Conservation (phyloP, 2,888 invertebrate species). For the Hedychridium roseum region DNA sequence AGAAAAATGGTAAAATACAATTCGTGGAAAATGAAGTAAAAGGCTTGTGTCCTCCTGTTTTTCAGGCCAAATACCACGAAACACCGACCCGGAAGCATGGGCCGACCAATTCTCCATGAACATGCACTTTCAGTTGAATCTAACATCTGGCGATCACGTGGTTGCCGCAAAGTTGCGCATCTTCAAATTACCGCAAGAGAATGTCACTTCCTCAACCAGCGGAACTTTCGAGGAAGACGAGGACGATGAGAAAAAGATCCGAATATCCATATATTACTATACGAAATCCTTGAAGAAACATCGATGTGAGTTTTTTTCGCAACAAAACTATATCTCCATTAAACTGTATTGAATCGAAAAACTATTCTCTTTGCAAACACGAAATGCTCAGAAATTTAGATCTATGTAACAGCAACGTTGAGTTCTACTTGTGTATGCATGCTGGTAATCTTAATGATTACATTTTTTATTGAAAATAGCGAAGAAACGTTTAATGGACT, state of each 20-base stretch:
- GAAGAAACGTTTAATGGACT: slow-evolving; percentile 59
- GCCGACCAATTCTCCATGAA: slow-evolving; percentile 67
- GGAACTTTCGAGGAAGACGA: slow-evolving; percentile 48
- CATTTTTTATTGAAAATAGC: too few relatives aligned
- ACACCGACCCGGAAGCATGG: slow-evolving; percentile 68
- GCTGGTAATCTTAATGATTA: too few relatives aligned
- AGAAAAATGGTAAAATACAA: too few relatives aligned
- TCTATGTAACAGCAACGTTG: too few relatives aligned
- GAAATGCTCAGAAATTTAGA: too few relatives aligned
- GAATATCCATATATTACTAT: slow-evolving; percentile 70
- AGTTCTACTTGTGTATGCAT: too few relatives aligned
- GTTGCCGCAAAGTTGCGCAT: slow-evolving; percentile 67
- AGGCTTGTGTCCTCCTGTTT: background rate
- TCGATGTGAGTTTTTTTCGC: slow-evolving; percentile 65
- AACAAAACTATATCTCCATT: too few relatives aligned
- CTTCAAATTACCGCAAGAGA: slow-evolving; percentile 65
- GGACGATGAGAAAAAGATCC: slow-evolving; percentile 67
- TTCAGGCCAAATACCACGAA: slow-evolving; percentile 67
- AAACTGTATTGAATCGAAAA: too few relatives aligned
- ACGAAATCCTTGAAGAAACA: slow-evolving; percentile 67
- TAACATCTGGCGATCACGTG: slow-evolving; percentile 64
- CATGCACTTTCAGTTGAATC: slow-evolving; percentile 67
- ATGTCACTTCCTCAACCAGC: slow-evolving; percentile 47
- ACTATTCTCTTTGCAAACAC: too few relatives aligned
- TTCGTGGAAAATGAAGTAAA: too few relatives aligned